Conservation (phyloP, 2,113 vertebrate species). For the Odobenus rosmarus region DNA sequence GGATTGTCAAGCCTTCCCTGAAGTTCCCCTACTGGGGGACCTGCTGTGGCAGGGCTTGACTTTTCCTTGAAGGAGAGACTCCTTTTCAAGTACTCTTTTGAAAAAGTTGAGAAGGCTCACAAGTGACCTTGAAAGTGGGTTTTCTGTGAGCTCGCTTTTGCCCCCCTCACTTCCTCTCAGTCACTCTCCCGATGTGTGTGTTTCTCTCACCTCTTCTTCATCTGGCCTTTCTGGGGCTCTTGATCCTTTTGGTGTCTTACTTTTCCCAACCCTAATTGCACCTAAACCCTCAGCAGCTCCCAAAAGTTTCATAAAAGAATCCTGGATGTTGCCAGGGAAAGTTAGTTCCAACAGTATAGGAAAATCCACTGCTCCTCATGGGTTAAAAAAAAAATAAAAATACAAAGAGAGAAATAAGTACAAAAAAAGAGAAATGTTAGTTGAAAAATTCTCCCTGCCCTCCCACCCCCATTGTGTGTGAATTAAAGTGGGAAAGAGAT, state of each 20-base stretch:
- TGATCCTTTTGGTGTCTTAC: neutral
- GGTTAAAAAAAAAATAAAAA: neutral
- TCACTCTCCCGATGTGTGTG: fast-evolving
- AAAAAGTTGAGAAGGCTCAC: neutral
- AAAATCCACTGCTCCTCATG: neutral
- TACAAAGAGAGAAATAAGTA: neutral
- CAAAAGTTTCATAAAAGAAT: neutral
- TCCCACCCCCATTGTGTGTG: neutral
- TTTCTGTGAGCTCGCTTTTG: neutral
- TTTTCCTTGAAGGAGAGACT: neutral
- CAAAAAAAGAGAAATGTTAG: neutral
- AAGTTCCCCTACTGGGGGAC: fast-evolving
- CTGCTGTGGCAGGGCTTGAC: neutral
- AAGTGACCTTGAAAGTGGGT: neutral
- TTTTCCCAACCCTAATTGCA: neutral
- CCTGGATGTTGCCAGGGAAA: neutral
- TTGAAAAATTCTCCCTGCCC: neutral
- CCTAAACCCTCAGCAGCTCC: neutral
- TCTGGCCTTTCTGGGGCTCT: neutral
- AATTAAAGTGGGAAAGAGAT: neutral
- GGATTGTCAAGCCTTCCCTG: neutral
- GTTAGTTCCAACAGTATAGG: neutral
- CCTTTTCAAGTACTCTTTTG: neutral
- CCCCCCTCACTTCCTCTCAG: fast-evolving
- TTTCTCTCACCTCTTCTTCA: neutral